Evolutionary conservation across 2,113 vertebrate genomes (phyloP).

Genomic region (Equus quagga): DNA sequence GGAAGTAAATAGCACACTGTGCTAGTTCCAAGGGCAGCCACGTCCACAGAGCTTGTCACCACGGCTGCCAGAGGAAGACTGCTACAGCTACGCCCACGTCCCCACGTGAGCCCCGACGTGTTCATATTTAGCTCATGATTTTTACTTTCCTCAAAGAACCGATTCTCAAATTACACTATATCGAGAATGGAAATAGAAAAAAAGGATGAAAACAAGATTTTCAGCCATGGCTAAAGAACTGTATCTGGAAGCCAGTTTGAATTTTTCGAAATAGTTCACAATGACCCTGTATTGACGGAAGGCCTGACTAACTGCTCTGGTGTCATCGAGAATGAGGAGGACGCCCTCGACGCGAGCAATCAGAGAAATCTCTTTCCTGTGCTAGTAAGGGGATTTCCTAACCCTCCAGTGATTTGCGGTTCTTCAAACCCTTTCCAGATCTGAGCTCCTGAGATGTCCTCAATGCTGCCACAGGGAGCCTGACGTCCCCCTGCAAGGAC

Average conservation of each 20-base stretch:
- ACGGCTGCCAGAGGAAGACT: rapidly evolving
- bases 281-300: rapidly evolving
- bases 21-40: background rate
- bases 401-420: rapidly evolving
- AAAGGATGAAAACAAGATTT: background rate
- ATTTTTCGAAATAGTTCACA: background rate
- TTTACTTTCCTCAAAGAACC: background rate
- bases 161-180: too few species aligned
- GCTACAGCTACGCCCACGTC: rapidly evolving
- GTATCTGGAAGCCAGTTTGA: background rate
- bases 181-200: rapidly evolving
- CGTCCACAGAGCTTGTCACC: rapidly evolving
- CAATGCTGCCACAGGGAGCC: rapidly evolving
- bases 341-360: rapidly evolving
- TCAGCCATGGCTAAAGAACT: rapidly evolving
- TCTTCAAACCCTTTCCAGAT: background rate
- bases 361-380: background rate
- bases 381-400: rapidly evolving
- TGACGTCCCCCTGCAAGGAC: rapidly evolving
- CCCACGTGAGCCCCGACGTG: rapidly evolving
- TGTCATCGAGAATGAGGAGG: rapidly evolving
- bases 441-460: rapidly evolving
- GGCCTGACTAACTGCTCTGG: rapidly evolving
- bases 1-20: rapidly evolving
- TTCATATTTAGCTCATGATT: background rate